These are phyloP conservation scores for Drosophila falleni DNA, from an alignment of 2,888 invertebrate genomes.

Conservation along the genomic window DNA sequence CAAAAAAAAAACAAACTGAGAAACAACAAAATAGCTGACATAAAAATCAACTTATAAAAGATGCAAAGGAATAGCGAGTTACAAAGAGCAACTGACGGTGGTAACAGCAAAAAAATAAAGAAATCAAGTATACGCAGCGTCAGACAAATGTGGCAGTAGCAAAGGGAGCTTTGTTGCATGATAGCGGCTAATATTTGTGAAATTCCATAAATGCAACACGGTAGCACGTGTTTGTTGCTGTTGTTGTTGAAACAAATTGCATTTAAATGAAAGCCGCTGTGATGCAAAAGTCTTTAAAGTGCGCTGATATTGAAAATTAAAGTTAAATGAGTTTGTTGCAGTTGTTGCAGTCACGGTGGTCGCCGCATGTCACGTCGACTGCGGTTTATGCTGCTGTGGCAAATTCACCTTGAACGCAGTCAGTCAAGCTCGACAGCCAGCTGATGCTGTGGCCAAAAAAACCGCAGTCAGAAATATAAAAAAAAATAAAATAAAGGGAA, in stretches of 20 bases:
- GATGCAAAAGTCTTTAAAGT: constrained; percentile 53
- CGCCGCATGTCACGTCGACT: constrained; percentile 74
- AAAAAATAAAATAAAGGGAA: constrained; percentile 17
- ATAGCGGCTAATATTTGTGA: constrained; percentile 48
- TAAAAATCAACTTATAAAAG: constrained; percentile 47
- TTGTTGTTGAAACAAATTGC: constrained; percentile 53
- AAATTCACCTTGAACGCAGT: constrained; percentile 76
- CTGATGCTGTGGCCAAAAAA: constrained; percentile 55
- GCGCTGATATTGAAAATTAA: constrained; percentile 74
- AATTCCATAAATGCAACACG: constrained; percentile 62
- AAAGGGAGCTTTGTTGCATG: constrained; percentile 39
- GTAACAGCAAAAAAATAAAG: constrained; percentile 1
- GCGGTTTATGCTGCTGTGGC: constrained; percentile 55
- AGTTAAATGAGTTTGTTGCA: constrained; percentile 67
- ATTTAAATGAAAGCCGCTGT: constrained; percentile 53
- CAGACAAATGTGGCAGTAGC: constrained; percentile 40
- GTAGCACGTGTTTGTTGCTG: constrained; percentile 29
- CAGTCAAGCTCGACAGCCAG: constrained; percentile 33
- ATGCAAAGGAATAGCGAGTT: constrained; percentile 29
- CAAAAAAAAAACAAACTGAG: not conserved
- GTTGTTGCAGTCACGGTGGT: constrained; percentile 68
- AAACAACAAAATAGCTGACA: constrained; percentile 28
- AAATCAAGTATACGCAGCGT: constrained; percentile 74
- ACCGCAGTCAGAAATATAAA: constrained; percentile 19
- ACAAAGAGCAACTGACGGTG: constrained; percentile 5